Evolutionary conservation across 2,888 invertebrate genomes (phyloP).

Genomic region (Noctuana brunneofusca): DNA sequence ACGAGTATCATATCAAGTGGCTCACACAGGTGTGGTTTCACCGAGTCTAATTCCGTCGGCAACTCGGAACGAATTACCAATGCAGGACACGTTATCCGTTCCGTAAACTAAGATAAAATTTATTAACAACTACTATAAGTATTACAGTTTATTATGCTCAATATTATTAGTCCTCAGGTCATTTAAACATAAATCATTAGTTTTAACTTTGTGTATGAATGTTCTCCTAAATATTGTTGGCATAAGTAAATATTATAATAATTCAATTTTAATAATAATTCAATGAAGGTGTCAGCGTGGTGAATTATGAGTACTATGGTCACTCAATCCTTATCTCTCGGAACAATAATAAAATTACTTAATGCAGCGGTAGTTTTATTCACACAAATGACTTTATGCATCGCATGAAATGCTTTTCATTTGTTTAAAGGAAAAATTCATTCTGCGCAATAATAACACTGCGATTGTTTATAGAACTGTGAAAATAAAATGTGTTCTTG

Average conservation of each 20-base stretch:
- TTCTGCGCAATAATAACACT: constrained; percentile 15
- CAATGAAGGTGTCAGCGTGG: too few relatives aligned
- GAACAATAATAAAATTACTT: too few relatives aligned
- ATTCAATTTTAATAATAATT: too few relatives aligned
- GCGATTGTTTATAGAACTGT: constrained; percentile 30
- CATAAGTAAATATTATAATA: too few relatives aligned
- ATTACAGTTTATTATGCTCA: background rate
- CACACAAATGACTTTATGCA: constrained; percentile 2
- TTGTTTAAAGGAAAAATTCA: constrained; percentile 13
- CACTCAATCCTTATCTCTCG: too few relatives aligned
- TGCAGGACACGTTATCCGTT: constrained; percentile 16
- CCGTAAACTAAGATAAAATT: constrained; percentile 1
- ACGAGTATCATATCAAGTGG: constrained; percentile 24
- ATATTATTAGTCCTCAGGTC: background rate
- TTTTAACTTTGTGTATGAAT: too few relatives aligned
- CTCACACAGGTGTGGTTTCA: constrained; percentile 30
- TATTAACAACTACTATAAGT: background rate
- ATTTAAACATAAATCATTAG: too few relatives aligned
- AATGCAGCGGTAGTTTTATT: too few relatives aligned
- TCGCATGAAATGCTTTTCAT: constrained; percentile 10
- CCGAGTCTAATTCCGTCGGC: constrained; percentile 22
- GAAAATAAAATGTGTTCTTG: constrained; percentile 27
- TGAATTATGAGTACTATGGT: too few relatives aligned
- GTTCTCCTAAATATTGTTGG: too few relatives aligned
- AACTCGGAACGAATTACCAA: constrained; percentile 27